These are phyloP conservation scores for Ophion obscuratus DNA, from an alignment of 2,888 invertebrate genomes.

Conservation along the genomic window DNA sequence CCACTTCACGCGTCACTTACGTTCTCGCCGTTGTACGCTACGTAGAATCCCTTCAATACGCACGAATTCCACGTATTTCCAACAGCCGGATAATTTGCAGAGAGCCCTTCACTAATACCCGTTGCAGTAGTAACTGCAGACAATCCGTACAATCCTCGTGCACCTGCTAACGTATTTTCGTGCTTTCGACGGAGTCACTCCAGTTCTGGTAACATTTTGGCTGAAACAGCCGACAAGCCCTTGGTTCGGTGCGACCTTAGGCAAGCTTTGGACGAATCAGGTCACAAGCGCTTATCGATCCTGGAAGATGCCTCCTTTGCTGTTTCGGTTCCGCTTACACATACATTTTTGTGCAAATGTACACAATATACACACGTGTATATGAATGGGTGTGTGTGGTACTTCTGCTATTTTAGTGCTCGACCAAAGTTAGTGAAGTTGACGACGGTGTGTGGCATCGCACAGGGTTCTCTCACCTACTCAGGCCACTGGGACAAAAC, in stretches of 20 bases:
- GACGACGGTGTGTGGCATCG: slow-evolving; percentile 32
- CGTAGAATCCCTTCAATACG: slow-evolving; percentile 29
- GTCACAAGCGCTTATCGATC: slow-evolving; percentile 26
- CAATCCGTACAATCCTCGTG: slow-evolving; percentile 33
- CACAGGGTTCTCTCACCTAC: slow-evolving; percentile 42
- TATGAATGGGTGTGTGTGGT: not conserved
- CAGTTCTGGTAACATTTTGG: not conserved
- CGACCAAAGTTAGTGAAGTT: not conserved
- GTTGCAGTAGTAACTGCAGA: slow-evolving; percentile 24
- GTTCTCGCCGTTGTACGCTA: slow-evolving; percentile 19
- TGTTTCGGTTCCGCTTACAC: not conserved
- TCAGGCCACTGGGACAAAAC: slow-evolving; percentile 46
- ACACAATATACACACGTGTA: not conserved
- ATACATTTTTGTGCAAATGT: slow-evolving; percentile 18
- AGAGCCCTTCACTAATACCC: slow-evolving; percentile 31
- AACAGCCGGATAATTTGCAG: slow-evolving; percentile 56
- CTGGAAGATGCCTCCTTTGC: slow-evolving; percentile 5
- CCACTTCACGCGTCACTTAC: slow-evolving; percentile 64
- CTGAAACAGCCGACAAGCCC: not conserved
- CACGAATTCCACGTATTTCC: slow-evolving; percentile 48
- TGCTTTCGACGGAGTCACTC: not conserved
- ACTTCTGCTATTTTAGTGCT: slow-evolving; percentile 7
- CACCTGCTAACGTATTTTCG: not conserved
- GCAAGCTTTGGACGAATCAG: slow-evolving; percentile 9
- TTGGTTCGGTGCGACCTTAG: slow-evolving; percentile 22